Conservation (phyloP, 1,140 invertebrate species). For the Calliopsis andreniformis region DNA sequence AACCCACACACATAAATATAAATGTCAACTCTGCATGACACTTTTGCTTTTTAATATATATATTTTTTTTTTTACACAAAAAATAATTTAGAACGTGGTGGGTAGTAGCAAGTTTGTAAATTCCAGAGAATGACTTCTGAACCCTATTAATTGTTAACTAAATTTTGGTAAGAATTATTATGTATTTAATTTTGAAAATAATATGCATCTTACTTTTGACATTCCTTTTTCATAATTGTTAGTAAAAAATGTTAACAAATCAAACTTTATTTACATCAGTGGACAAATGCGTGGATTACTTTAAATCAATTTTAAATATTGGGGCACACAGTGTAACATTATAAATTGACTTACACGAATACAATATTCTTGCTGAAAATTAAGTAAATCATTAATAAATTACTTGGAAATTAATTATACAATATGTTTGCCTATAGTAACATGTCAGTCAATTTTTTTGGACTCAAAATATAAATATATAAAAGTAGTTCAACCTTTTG, state of each 20-base stretch:
- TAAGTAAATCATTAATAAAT: conserved; percentile 67
- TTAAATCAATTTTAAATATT: conserved; percentile 50
- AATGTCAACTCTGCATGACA: conserved; percentile 7
- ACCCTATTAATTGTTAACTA: background rate
- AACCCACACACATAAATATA: conserved; percentile 18
- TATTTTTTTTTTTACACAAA: background rate
- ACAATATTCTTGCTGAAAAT: conserved; percentile 81
- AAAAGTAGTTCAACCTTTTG: too few relatives aligned
- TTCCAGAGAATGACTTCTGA: conserved; percentile 8
- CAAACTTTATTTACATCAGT: conserved; percentile 52
- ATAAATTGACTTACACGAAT: conserved; percentile 77
- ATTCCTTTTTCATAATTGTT: conserved; percentile 46
- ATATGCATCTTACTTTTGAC: conserved; percentile 52
- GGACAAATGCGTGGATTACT: conserved; percentile 46
- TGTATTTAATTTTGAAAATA: conserved; percentile 36
- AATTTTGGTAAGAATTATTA: conserved; percentile 27
- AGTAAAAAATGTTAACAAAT: conserved; percentile 52
- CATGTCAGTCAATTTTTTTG: too few relatives aligned
- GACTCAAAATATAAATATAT: too few relatives aligned
- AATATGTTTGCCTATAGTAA: background rate
- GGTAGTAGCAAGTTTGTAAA: background rate
- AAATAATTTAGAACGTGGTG: background rate
- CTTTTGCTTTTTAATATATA: background rate
- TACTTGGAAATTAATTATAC: conserved; percentile 12
- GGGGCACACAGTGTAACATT: conserved; percentile 57